A percentile compares a stretch with the other conserved stretches of the same genome.
These are phyloP conservation scores for Acropternis orthonyx DNA, from an alignment of 2,797 vertebrate species.

Conservation along the genomic window DNA sequence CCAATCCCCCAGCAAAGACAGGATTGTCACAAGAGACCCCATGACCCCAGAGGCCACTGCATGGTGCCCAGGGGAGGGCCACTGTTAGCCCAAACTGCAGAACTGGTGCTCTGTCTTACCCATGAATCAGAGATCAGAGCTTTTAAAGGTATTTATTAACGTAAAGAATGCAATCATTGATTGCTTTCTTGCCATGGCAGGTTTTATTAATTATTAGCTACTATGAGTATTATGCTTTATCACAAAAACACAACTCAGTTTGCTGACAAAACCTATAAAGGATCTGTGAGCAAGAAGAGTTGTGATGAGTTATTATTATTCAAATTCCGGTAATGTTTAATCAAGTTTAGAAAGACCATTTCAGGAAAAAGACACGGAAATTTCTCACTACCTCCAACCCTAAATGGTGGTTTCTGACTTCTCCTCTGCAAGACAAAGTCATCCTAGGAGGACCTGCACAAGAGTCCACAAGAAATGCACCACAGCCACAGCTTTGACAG, in stretches of 20 bases:
- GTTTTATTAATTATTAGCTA: constrained; percentile 15
- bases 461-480: not conserved
- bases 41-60: accelerated
- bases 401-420: not conserved
- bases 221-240: not conserved
- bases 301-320: not conserved
- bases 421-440: not conserved
- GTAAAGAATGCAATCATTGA: not conserved
- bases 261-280: not conserved
- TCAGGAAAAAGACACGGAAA: not conserved
- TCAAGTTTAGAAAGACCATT: not conserved
- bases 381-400: not conserved
- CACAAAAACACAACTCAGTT: not conserved
- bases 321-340: not conserved
- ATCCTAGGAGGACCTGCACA: not conserved
- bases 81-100: not conserved
- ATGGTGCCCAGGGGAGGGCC: accelerated
- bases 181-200: not conserved
- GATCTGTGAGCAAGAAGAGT: not conserved
- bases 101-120: not conserved
- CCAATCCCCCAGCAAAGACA: not conserved
- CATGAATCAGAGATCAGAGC: not conserved
- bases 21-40: not conserved
- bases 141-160: not conserved
- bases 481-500: not conserved